Base-by-base conservation (phyloP, 1,140 invertebrate species). In the Chlorops oryzae region DNA sequence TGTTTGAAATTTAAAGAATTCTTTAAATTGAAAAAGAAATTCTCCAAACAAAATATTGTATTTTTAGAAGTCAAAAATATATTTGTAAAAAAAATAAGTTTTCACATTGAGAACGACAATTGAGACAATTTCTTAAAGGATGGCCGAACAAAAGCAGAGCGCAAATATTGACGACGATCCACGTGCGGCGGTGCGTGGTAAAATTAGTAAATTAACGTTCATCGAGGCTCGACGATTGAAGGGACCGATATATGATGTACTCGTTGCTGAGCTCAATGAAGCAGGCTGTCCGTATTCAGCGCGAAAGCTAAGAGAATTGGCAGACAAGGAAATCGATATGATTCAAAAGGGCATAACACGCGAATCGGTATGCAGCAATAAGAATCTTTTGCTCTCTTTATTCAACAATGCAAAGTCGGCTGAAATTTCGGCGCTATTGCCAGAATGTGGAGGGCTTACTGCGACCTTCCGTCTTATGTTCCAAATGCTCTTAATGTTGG, bases 311-410 rank as follows among this genome's bases (percentile, higher is more conserved):
- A 15, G 34, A 35, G 25, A 15, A 10, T 38, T 47, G 34, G 45
- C 32, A 0, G 45, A 21, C 24, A 47, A 47, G 18, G 64, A 67
- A 52, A 20, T 60, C 28, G 32, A 46, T 0, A 41, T 66, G 3
- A 64, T 57, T 17, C 54, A 64, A 0, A 46, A 56, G 3, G 24
- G 58, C 0, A 67, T 53, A 23, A 66, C 67, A 17, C 50, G 64
- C 0, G 59, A 58, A 6, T 39, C 59, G 0, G 50, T 66, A 20
- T 49, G 32, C 12, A 62, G 65, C 17, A 51, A 66, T 22, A 17
- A 13, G 3, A 47, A 52, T 4, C 24, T 66, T 47, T 56, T 66
- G 41, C 57, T 49, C 25, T 48, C 35, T 15, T 18, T 67, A 20
- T 51, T 67, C 6, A 53, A 57, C 1, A 60, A 59, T 10, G 34